Base-by-base conservation (phyloP, 2,797 vertebrate genomes). In the Steatocranus sp. region DNA sequence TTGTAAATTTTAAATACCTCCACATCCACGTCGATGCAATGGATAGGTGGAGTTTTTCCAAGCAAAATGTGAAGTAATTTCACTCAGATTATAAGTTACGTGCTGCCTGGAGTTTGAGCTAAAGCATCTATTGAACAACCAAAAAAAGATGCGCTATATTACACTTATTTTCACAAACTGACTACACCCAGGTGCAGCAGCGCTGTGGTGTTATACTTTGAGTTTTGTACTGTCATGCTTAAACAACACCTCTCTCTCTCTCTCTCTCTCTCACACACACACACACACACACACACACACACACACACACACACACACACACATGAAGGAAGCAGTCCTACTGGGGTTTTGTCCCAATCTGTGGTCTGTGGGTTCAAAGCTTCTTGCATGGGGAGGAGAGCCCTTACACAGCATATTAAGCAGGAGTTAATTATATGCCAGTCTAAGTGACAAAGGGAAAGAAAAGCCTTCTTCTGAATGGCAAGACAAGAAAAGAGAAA, bases 351-450 rank as follows among this genome's bases (percentile, higher is more conserved):
- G 92, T 95, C 90, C 91, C 89, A 81, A 92, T 90, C 90, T 91
- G 91, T 95, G 95, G 95, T 93, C 90, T 93, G 92, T 89, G 93
- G 95, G 95, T 96, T 97, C 96, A 96, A 96, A 97, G 96, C 92
- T 91, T 90, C 91, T 94, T 80, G 87, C 96, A 94, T 90, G 93
- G 95, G 94, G 95, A 95, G 95, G 91, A 94, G 94, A 95, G 92
- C 92, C 91, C 94, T 95, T 96, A 95, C 96, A 96, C 94, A 94
- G 96, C 96, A 96, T 96, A 97, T 97, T 97, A 97, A 97, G 94
- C 94, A 96, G 95, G 94, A 96, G 96, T 97, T 96, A 97, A 97
- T 97, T 96, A 96, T 96, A 97, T 95, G 95, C 96, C 94, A 95
- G 95, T 92, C 94, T 93, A 90, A 94, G 94, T 92, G 93, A 97